Conservation (phyloP, 2,888 invertebrate species). For the Cepaea hortensis region DNA sequence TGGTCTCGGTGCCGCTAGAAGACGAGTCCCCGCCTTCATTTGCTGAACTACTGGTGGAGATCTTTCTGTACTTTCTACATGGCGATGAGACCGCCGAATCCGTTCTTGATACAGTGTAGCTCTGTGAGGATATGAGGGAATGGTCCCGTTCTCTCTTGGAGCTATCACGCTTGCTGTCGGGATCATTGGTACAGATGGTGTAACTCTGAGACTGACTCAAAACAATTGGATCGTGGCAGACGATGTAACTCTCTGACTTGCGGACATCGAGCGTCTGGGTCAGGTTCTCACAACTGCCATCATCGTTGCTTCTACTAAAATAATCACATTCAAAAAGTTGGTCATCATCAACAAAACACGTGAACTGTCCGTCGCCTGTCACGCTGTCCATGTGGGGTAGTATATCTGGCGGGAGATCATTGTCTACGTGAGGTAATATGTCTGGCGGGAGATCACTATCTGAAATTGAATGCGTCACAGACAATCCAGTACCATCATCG, state of each 20-base stretch:
- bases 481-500: constrained; percentile 17
- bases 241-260: constrained; percentile 15
- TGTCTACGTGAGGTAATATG: constrained; percentile 26
- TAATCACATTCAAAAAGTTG: not conserved
- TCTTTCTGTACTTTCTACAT: constrained; percentile 29
- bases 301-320: constrained; percentile 14
- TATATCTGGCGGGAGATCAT: constrained; percentile 24
- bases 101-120: constrained; percentile 34
- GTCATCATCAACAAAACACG: not conserved
- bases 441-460: constrained; percentile 32
- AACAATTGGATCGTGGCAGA: not conserved
- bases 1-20: constrained; percentile 48
- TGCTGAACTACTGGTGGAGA: constrained; percentile 38
- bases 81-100: constrained; percentile 38
- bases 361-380: no score
- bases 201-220: constrained; percentile 27
- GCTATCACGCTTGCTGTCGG: not conserved
- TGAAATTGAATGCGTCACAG: constrained; percentile 36
- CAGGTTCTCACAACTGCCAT: constrained; percentile 24
- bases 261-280: constrained; percentile 30
- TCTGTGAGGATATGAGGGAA: constrained; percentile 8
- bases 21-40: constrained; percentile 45
- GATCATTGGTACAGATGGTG: constrained; percentile 29
- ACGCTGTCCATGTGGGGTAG: constrained; percentile 17
- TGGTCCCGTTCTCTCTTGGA: constrained; percentile 13